Percentiles rank a stretch among this genome's conserved stretches.
Evolutionary conservation across 2,797 vertebrate genomes (phyloP).

Genomic region (Macrochelys suwanniensis): DNA sequence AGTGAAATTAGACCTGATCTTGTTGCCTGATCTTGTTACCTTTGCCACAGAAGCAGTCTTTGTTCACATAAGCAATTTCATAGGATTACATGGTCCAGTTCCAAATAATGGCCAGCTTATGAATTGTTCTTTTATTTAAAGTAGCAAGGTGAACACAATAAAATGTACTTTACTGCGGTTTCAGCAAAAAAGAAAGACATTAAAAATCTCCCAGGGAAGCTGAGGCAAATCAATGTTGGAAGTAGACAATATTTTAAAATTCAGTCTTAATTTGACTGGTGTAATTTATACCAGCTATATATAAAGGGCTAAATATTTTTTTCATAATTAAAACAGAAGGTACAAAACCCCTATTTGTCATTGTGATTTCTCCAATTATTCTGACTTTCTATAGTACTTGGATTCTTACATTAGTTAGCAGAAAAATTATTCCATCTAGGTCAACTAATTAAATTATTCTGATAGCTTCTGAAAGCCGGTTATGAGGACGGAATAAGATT

Average conservation of each 20-base stretch:
- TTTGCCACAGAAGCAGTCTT: not conserved
- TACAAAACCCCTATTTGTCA: not conserved
- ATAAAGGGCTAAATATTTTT: not conserved
- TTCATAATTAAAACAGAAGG: slow-evolving; percentile 32
- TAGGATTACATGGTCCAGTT: not conserved
- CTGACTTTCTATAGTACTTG: not conserved
- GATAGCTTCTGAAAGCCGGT: slow-evolving; percentile 20
- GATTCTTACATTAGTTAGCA: too few relatives aligned
- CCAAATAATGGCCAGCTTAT: not conserved
- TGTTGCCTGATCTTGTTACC: not conserved
- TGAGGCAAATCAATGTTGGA: not conserved
- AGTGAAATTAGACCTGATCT: not conserved
- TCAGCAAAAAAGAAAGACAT: not conserved
- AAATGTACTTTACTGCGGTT: not conserved
- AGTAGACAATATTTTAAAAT: not conserved
- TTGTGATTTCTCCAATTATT: slow-evolving; percentile 42
- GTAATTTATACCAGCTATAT: not conserved
- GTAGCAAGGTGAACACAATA: not conserved
- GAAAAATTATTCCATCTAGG: not conserved
- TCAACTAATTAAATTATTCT: slow-evolving; percentile 61
- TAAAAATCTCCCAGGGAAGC: not conserved
- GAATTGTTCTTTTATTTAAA: not conserved
- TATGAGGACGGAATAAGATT: slow-evolving; percentile 26
- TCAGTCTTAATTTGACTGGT: not conserved
- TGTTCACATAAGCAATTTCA: not conserved